phyloP scores from a whole-genome alignment of 2,113 vertebrate species.

The Symphodus melops region DNA sequence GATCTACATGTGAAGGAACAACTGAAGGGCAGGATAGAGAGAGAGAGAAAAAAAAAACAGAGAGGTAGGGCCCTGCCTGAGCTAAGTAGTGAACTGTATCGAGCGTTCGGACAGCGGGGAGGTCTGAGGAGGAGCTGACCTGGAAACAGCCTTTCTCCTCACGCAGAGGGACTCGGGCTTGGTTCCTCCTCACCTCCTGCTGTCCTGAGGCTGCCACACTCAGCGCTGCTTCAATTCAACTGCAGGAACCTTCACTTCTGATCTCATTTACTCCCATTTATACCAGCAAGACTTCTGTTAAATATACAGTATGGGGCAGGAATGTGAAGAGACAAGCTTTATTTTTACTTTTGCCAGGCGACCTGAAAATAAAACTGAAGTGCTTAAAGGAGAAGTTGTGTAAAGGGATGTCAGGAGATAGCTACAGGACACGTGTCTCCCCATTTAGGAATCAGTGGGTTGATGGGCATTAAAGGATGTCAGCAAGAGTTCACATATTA shows the following conservation, averaged over 20 bases:
- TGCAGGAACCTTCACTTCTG: constrained; percentile 25
- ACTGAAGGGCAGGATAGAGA: constrained; percentile 48
- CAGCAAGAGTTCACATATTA: constrained; percentile 10
- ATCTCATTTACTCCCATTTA: constrained; percentile 24
- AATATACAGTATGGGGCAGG: neutral
- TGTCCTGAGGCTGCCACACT: constrained; percentile 47
- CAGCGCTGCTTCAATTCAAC: constrained; percentile 17
- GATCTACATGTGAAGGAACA: constrained; percentile 78
- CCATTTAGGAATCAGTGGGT: neutral
- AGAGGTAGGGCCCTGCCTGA: neutral
- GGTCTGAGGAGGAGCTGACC: constrained; percentile 76
- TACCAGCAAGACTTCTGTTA: neutral
- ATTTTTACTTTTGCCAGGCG: neutral
- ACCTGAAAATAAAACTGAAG: neutral
- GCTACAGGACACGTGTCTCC: constrained; percentile 1
- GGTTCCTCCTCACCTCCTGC: constrained; percentile 32
- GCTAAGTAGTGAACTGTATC: constrained; percentile 32
- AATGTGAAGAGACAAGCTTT: neutral
- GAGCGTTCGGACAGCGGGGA: constrained; percentile 58
- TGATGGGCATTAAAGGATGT: constrained; percentile 22
- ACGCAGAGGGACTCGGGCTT: constrained; percentile 42
- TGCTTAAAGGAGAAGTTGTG: neutral
- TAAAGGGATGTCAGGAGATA: neutral
- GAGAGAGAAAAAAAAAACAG: constrained; percentile 4
- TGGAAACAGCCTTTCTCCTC: constrained; percentile 75